Percentiles rank a stretch among this genome's conserved stretches.
Evolutionary conservation across 2,888 invertebrate species (phyloP).

Genomic region (Trissonchulus latispiculum): DNA sequence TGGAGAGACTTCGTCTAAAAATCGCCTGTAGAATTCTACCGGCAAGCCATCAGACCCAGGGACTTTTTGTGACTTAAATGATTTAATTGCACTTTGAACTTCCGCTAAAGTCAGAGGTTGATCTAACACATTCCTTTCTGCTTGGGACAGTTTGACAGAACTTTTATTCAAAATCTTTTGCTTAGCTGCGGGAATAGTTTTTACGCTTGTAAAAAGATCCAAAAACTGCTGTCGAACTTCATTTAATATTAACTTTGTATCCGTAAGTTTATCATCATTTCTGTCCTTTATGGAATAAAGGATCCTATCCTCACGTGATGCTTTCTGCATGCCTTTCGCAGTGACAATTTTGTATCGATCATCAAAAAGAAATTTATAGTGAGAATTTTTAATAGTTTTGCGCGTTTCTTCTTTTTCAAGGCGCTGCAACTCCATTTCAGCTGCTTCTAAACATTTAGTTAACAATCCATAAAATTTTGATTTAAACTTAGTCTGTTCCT

Average conservation of each 20-base stretch:
- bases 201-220: not conserved
- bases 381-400: too few species aligned
- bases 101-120: not conserved
- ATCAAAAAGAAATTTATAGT: too few species aligned
- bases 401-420: too few species aligned
- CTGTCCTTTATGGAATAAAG: not conserved
- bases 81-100: not conserved
- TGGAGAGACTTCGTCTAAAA: not conserved
- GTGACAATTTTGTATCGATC: too few species aligned
- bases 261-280: not conserved
- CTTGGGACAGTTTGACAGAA: not conserved
- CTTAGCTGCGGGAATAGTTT: not conserved
- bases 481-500: too few species aligned
- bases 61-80: not conserved
- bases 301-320: not conserved
- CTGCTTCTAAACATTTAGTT: too few species aligned
- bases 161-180: not conserved
- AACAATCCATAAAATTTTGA: too few species aligned
- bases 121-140: not conserved
- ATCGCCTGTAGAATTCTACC: not conserved
- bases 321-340: not conserved
- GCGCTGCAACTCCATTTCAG: too few species aligned
- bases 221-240: not conserved
- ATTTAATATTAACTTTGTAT: not conserved
- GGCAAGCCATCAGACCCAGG: constrained; percentile 14